Conservation (phyloP, 2,888 invertebrate genomes). For the Parnassius mnemosyne region DNA sequence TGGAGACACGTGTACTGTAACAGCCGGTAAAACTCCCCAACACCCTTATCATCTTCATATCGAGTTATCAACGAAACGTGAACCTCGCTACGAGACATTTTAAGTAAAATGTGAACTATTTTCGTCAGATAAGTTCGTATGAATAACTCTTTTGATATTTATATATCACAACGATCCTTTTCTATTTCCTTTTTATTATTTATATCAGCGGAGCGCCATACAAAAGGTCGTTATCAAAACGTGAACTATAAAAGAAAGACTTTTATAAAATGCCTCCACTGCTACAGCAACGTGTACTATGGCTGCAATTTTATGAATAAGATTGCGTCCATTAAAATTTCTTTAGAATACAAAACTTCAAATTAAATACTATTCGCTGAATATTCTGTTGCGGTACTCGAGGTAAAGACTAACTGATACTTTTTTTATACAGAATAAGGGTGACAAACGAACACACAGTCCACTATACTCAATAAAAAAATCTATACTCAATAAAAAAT, state of each 20-base stretch:
- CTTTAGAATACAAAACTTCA: background rate
- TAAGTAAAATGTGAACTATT: background rate
- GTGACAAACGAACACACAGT: no score
- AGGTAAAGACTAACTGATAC: no score
- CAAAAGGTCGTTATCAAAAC: constrained; percentile 11
- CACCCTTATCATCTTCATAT: no score
- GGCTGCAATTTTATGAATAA: constrained; percentile 8
- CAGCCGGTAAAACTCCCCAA: no score
- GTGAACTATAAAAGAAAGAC: background rate
- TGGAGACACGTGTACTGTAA: no score
- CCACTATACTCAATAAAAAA: no score
- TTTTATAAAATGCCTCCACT: background rate
- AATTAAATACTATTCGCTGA: no score
- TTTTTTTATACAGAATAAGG: no score
- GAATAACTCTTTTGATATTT: background rate
- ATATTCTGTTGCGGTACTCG: no score
- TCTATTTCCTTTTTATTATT: constrained; percentile 2
- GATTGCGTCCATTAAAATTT: background rate
- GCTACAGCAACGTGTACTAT: background rate
- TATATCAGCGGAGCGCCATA: background rate
- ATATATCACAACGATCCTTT: background rate
- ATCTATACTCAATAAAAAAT: no score
- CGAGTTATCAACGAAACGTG: no score
- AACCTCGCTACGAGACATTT: no score
- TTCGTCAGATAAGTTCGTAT: background rate